These are phyloP conservation scores for Mustela nigripes DNA, from an alignment of 2,113 vertebrate genomes.

Conservation along the genomic window DNA sequence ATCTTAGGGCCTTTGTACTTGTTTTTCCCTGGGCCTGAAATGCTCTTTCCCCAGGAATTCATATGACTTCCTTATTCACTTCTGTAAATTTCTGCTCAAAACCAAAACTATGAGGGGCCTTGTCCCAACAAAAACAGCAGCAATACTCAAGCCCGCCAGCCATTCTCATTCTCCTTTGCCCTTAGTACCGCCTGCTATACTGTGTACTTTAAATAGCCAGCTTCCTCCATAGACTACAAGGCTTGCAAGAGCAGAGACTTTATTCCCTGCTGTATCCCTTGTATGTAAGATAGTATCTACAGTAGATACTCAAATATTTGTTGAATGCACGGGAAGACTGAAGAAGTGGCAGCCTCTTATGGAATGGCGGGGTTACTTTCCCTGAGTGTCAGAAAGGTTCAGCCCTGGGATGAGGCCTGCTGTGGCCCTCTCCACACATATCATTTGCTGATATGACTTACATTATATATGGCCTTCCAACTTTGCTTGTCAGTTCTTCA, in stretches of 20 bases:
- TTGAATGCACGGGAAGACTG: background rate
- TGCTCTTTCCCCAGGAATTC: background rate
- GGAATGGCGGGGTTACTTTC: background rate
- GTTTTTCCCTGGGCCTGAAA: background rate
- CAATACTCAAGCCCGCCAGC: background rate
- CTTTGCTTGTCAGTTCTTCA: constrained; percentile 12
- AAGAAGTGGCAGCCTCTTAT: background rate
- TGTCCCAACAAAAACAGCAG: background rate
- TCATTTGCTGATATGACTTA: background rate
- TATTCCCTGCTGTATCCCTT: background rate
- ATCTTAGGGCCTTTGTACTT: background rate
- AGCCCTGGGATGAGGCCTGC: background rate
- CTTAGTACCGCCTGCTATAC: background rate
- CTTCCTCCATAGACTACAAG: background rate
- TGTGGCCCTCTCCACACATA: background rate
- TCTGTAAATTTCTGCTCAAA: background rate
- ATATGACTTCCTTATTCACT: background rate
- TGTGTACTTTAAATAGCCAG: background rate
- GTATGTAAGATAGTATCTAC: background rate
- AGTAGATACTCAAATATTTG: background rate
- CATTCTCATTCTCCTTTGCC: background rate
- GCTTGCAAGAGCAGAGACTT: background rate
- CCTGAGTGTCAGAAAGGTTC: background rate
- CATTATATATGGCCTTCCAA: constrained; percentile 6
- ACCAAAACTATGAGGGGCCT: background rate